Evolutionary conservation across 2,888 invertebrate species (phyloP).

Genomic region (Mythimna ferrago): DNA sequence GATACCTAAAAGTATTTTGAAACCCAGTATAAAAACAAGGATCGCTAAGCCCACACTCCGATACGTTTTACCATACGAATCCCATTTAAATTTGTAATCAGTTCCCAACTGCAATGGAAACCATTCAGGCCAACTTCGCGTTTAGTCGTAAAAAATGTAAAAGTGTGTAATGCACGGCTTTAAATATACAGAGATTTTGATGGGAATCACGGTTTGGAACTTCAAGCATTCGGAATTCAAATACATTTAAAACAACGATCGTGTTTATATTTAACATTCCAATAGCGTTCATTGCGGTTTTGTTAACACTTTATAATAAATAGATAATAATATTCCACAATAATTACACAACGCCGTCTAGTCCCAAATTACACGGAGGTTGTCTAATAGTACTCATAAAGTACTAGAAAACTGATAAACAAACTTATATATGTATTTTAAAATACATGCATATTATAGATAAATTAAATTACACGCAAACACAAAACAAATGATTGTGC

Average conservation of each 20-base stretch:
- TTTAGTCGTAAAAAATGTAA: slow-evolving; percentile 49
- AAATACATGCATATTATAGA: too few species aligned
- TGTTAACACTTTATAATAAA: too few species aligned
- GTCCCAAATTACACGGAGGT: too few species aligned
- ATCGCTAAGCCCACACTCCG: slow-evolving; percentile 23
- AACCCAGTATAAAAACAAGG: slow-evolving; percentile 22
- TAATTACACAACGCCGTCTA: too few species aligned
- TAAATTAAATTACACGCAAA: too few species aligned
- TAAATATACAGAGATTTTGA: slow-evolving; percentile 26
- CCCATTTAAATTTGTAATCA: slow-evolving; percentile 62
- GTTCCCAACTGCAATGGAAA: slow-evolving; percentile 53
- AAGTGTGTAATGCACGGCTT: slow-evolving; percentile 16
- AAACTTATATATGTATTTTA: too few species aligned
- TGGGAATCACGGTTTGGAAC: slow-evolving; percentile 8
- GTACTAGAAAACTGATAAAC: too few species aligned
- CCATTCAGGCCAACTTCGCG: slow-evolving; percentile 33
- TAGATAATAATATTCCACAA: too few species aligned
- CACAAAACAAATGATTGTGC: too few species aligned
- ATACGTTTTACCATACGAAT: slow-evolving; percentile 40
- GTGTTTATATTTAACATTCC: not conserved
- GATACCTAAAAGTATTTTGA: slow-evolving; percentile 27
- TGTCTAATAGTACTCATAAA: too few species aligned
- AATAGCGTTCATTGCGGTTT: not conserved
- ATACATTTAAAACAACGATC: not conserved
- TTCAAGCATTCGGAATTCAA: not conserved